Evolutionary conservation across 2,888 invertebrate genomes (phyloP), one percentile per base, ranked within the genome.

Genomic region (Ophion slaviceki): DNA sequence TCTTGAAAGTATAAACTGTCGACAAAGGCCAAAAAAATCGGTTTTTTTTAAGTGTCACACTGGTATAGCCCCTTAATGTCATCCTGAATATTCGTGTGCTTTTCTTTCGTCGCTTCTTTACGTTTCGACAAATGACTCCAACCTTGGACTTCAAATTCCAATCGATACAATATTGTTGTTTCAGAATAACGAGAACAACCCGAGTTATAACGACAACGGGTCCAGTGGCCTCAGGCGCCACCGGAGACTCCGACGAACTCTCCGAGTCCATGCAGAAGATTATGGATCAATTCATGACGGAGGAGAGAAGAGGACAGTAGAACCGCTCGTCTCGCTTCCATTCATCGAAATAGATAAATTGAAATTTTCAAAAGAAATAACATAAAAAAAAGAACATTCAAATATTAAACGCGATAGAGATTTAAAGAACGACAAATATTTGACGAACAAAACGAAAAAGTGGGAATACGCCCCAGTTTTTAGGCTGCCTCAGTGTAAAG

Each of bases 241-340:
- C 84, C 61, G 91, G 89, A 59, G 92, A 90, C 32, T 90, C 92
- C 40, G 93, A 94, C 10, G 94, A 95, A 78, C 90, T 95, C 61
- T 93, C 94, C 80, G 94, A 95, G 87, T 94, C 95, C 10, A 95
- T 95, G 94, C 95, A 95, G 90, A 94, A 95, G 84, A 94, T 95
- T 80, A 92, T 95, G 88, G 95, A 95, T 89, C 94, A 95, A 88
- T 95, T 95, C 89, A 95, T 95, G 94, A 90, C 94, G 28, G 95
- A 95, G 88, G 95, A 95, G 89, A 93, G 95, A 90, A 94, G 94
- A 90, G 93, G 93, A 80, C 94, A 94, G 88, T 93, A 89, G 91
- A 90, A 64, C 62, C 6, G 36, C 67, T 61, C 59, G 74, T 80
- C 78, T 80, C 72, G 28, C 66, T 77, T 80, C 75, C 78, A 66